Evolutionary conservation across 1,140 invertebrate genomes (phyloP).

Genomic region (Penaeus vannamei): DNA sequence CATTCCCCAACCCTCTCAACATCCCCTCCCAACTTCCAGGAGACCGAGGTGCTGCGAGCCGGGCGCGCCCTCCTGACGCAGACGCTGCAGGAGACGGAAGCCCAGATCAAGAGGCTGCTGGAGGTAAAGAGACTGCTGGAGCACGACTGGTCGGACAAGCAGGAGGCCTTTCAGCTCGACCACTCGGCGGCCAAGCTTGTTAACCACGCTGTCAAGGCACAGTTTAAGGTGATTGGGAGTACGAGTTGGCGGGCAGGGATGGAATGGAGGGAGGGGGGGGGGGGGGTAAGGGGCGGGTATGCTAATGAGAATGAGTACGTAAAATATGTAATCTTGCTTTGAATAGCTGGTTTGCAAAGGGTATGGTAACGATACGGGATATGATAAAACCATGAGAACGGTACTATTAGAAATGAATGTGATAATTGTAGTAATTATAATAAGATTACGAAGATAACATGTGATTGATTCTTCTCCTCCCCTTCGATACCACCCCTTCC

Average conservation of each 20-base stretch:
- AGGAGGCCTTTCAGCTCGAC: constrained; percentile 66
- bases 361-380: neutral
- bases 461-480: too few relatives aligned
- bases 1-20: too few relatives aligned
- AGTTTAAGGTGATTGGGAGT: constrained; percentile 62
- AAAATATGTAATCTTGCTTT: neutral
- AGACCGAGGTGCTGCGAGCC: constrained; percentile 32
- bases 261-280: neutral
- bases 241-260: neutral
- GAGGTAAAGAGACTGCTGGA: constrained; percentile 65
- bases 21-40: neutral
- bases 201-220: constrained; percentile 47
- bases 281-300: neutral
- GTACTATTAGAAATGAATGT: too few relatives aligned
- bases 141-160: constrained; percentile 67
- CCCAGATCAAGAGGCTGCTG: constrained; percentile 56
- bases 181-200: constrained; percentile 63
- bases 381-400: too few relatives aligned
- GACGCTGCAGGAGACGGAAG: constrained; percentile 56
- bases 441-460: too few relatives aligned
- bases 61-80: constrained; percentile 52
- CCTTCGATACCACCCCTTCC: too few relatives aligned
- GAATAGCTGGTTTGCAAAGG: neutral
- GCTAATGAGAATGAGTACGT: too few relatives aligned
- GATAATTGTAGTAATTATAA: too few relatives aligned